A percentile compares a stretch with the other conserved stretches of the same genome.
Conservation (phyloP, 2,113 vertebrate genomes). For the Barbus barbus region DNA sequence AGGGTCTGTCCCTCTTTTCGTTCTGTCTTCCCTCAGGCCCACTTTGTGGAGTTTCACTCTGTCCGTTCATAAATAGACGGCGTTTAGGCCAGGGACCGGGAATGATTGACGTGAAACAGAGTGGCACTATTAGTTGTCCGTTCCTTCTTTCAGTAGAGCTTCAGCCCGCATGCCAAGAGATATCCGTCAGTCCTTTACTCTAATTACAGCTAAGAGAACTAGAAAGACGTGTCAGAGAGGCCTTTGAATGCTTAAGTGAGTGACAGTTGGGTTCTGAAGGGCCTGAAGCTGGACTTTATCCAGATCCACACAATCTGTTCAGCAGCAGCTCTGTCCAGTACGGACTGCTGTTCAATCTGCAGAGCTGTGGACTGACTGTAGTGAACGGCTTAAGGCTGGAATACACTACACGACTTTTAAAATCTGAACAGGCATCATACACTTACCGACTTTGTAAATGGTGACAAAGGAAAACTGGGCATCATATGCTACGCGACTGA, state of each 20-base stretch:
- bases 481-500: no score
- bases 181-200: neutral
- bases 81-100: neutral
- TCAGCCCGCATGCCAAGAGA: constrained; percentile 20
- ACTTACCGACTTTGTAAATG: no score
- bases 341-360: neutral
- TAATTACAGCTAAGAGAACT: constrained; percentile 11
- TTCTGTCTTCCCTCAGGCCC: neutral
- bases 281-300: neutral
- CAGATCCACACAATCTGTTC: constrained; percentile 27
- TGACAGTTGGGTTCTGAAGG: neutral
- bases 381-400: no score
- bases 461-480: no score
- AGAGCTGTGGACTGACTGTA: neutral
- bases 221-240: no score
- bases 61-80: neutral
- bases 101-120: constrained; percentile 11
- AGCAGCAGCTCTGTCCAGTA: neutral
- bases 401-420: no score
- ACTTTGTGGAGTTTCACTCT: neutral
- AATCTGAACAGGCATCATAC: no score
- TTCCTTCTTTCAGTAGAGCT: neutral
- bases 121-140: neutral
- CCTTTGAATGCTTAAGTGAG: neutral
- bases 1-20: neutral